Evolutionary conservation across 2,797 vertebrate genomes (phyloP).

Genomic region (Acrossocheilus fasciatus): DNA sequence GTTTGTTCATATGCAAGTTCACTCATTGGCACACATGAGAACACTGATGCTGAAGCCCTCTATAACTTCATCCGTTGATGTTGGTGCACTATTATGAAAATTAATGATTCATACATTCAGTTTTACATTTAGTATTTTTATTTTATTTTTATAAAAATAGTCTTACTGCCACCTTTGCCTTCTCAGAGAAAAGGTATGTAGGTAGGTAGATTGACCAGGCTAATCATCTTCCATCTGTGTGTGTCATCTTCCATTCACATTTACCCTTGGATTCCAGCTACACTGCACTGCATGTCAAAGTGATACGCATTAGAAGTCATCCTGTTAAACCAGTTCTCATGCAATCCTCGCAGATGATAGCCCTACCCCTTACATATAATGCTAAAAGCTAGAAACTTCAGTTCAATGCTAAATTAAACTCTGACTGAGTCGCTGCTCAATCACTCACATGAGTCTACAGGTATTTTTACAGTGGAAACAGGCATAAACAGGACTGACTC

Average conservation of each 20-base stretch:
- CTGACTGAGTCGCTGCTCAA: not conserved
- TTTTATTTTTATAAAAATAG: not conserved
- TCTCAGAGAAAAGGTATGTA: not conserved
- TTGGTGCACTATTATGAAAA: not conserved
- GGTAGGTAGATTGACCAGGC: not conserved
- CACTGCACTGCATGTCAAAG: not conserved
- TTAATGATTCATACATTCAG: not conserved
- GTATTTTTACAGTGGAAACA: not conserved
- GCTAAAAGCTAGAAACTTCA: not conserved
- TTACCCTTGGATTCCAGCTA: not conserved
- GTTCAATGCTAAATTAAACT: not conserved
- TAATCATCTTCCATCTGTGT: not conserved
- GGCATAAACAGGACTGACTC: not conserved
- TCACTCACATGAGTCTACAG: not conserved
- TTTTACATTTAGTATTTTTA: not conserved
- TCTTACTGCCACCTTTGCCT: not conserved
- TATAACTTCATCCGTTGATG: not conserved
- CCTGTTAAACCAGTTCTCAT: conserved; percentile 31
- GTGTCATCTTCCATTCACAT: not conserved
- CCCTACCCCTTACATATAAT: conserved; percentile 10
- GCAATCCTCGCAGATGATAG: not conserved
- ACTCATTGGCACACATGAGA: not conserved
- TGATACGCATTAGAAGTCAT: not conserved
- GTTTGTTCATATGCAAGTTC: not conserved
- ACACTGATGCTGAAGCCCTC: not conserved